phyloP scores from a whole-genome alignment of 37 sponge, comb jelly and placozoan genomes.

The Axinella damicornis region DNA sequence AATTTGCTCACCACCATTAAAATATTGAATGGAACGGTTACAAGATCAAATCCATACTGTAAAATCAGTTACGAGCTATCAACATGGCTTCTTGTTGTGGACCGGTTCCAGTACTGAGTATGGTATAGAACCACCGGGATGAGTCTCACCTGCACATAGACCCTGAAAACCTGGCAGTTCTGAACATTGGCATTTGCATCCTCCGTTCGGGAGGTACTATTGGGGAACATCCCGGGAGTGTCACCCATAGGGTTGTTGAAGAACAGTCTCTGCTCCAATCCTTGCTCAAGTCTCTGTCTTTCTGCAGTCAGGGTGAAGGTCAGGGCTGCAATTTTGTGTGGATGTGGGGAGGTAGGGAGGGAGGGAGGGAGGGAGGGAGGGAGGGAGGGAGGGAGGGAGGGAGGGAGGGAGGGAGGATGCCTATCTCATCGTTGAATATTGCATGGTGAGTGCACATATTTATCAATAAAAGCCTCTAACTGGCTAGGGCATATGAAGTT shows the following conservation, averaged over 20 bases:
- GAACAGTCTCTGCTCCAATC: slow-evolving; percentile 22
- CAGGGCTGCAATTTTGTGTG: too few relatives aligned
- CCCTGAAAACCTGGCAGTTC: neutral
- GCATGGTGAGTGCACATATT: too few relatives aligned
- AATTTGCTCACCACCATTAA: too few relatives aligned
- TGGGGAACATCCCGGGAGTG: neutral
- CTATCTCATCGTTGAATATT: too few relatives aligned
- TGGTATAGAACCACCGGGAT: neutral
- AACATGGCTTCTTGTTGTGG: neutral
- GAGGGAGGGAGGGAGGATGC: too few relatives aligned
- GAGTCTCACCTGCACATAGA: neutral
- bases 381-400: too few relatives aligned
- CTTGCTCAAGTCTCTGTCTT: neutral
- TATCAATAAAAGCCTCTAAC: too few relatives aligned
- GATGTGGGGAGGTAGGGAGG: too few relatives aligned
- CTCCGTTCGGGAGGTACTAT: neutral
- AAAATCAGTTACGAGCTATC: neutral
- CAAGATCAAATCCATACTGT: too few relatives aligned
- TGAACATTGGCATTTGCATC: neutral
- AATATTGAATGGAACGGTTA: too few relatives aligned
- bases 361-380: too few relatives aligned
- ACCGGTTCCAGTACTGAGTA: neutral
- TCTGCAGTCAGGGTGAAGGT: neutral
- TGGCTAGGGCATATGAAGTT: too few relatives aligned
- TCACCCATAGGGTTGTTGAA: neutral